These are phyloP conservation scores for Astropecten irregularis DNA, from an alignment of 53 echinoderm and acorn worm species.

Conservation along the genomic window DNA sequence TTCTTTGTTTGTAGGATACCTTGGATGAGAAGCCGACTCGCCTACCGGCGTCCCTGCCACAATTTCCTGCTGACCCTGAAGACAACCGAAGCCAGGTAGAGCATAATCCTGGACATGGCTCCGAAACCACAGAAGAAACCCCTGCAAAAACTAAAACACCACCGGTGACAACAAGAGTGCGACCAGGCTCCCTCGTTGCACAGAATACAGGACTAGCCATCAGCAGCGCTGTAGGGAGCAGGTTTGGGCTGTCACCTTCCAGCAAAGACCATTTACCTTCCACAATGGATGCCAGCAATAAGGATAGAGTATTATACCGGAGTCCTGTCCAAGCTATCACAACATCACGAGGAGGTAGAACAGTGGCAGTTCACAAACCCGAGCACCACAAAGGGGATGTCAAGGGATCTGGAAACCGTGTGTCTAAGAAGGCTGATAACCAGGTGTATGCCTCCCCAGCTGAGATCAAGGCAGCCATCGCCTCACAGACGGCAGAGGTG, in stretches of 20 bases:
- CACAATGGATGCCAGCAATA: constrained; percentile 24
- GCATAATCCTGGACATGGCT: neutral
- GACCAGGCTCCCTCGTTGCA: constrained; percentile 81
- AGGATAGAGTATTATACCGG: constrained; percentile 71
- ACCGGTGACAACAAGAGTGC: constrained; percentile 58
- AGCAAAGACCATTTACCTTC: constrained; percentile 25
- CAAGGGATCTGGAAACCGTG: constrained; percentile 34
- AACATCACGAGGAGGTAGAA: constrained; percentile 65
- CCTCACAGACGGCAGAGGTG: neutral
- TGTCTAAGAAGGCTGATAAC: constrained; percentile 15
- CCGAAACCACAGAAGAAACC: neutral
- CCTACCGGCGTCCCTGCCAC: constrained; percentile 74
- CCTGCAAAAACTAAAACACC: constrained; percentile 17
- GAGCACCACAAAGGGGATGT: constrained; percentile 36
- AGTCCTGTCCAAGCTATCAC: constrained; percentile 89
- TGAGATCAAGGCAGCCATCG: constrained; percentile 31
- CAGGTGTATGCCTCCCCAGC: constrained; percentile 26
- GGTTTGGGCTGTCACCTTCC: constrained; percentile 47
- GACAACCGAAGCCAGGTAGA: constrained; percentile 9
- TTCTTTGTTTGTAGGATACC: constrained; percentile 16
- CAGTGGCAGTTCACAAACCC: constrained; percentile 45
- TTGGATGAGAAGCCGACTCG: constrained; percentile 90
- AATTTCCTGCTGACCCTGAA: constrained; percentile 12
- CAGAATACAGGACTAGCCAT: constrained; percentile 93
- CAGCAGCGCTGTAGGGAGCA: constrained; percentile 81